Evolutionary conservation across 2,797 vertebrate genomes (phyloP), one percentile per base, ranked within the genome.

Genomic region (Betta splendens): DNA sequence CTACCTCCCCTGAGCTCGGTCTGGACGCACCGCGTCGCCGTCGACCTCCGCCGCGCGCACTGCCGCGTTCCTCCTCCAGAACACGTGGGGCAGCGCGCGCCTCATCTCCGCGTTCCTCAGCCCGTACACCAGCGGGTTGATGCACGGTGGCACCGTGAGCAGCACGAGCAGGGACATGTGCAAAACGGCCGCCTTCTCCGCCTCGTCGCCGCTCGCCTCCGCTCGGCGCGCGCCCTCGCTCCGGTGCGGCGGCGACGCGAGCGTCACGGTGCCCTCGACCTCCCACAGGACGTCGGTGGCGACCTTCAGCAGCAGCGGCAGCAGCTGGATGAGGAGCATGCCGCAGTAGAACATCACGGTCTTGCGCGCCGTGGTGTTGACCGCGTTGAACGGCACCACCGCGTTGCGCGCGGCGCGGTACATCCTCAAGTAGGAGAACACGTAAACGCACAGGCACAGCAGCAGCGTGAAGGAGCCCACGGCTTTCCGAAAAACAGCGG

Each of bases 321-420:
- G 58, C 60, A 91, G 75, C 72, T 90, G 88, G 45, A 89, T 13
- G 11, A 87, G 17, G 42, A 91, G 54, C 88, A 90, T 90, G 16
- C 66, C 49, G 52, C 80, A 75, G 84, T 88, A 88, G 35, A 87
- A 84, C 8, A 86, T 4, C 33, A 90, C 84, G 0, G 89, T 89
- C 2, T 48, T 75, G 17, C 83, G 81, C n/a, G 89, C 85, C 0
- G 25, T 67, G 3, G 12, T 67, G 62, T 87, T 89, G 5, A 64
- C 74, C 8, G 57, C 47, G 40, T 80, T 72, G 60, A 89, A 88
- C 1, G 85, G 86, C 0, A 77, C 46, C 12, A 82, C 64, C 0
- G 77, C 72, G 12, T 85, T 84, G 12, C 55, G 31, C 13, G 85
- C 82, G 3, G 72, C 70, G 45, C 48, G 72, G 72, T 86, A 86